phyloP scores from a whole-genome alignment of 2,797 vertebrate genomes.

The Adrianichthys oophorus region DNA sequence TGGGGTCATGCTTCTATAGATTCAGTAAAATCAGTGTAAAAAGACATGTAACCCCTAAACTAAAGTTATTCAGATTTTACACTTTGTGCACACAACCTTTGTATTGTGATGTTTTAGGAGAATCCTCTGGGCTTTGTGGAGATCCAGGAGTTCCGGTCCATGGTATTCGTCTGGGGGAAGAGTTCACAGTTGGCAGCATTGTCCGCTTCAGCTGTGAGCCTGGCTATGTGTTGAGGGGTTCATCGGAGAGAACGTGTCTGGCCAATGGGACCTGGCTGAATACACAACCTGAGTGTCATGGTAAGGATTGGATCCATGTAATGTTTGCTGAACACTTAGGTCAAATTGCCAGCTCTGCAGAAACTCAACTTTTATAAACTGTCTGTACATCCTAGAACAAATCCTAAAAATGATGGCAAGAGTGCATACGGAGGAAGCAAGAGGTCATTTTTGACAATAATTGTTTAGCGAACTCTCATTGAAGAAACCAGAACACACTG shows the following conservation, averaged over 20 bases:
- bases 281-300: constrained; percentile 91
- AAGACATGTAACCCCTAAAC: too few relatives aligned
- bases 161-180: constrained; percentile 90
- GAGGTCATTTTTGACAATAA: too few relatives aligned
- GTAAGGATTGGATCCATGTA: constrained; percentile 62
- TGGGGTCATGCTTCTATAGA: too few relatives aligned
- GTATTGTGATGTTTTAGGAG: constrained; percentile 71
- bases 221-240: constrained; percentile 86
- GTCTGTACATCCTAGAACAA: not conserved
- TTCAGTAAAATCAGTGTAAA: too few relatives aligned
- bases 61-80: not conserved
- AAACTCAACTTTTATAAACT: constrained; percentile 1
- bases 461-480: too few relatives aligned
- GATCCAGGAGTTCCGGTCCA: constrained; percentile 92
- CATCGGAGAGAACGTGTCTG: constrained; percentile 86
- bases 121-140: constrained; percentile 85
- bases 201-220: constrained; percentile 96
- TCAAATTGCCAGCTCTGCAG: not conserved
- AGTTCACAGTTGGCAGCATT: constrained; percentile 80
- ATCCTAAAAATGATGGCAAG: too few relatives aligned
- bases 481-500: too few relatives aligned
- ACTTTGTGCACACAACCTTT: not conserved
- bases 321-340: not conserved
- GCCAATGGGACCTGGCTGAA: constrained; percentile 89
- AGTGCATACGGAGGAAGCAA: too few relatives aligned